Evolutionary conservation across 2,888 invertebrate species (phyloP).

Genomic region (Monoplex corrugatus): DNA sequence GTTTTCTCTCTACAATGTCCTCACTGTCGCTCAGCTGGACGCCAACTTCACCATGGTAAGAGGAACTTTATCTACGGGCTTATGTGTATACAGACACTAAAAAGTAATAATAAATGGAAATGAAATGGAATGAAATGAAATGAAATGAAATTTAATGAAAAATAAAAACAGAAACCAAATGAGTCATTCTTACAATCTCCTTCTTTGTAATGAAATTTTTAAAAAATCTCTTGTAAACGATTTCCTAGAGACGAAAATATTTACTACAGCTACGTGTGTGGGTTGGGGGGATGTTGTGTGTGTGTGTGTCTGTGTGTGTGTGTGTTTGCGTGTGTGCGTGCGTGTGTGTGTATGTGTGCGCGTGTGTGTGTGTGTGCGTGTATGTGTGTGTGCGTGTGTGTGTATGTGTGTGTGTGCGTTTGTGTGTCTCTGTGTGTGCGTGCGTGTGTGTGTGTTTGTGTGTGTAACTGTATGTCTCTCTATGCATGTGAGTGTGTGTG

Average conservation of each 20-base stretch:
- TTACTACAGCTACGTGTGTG: no score
- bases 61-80: no score
- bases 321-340: not conserved
- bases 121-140: no score
- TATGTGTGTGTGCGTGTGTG: not conserved
- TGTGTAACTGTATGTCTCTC: not conserved
- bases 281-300: not conserved
- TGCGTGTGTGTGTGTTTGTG: slow-evolving; percentile 10
- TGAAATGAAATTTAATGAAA: no score
- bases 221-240: no score
- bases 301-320: not conserved
- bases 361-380: not conserved
- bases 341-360: not conserved
- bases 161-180: no score
- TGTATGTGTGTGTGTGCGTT: not conserved
- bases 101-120: no score
- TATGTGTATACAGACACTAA: no score
- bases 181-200: no score
- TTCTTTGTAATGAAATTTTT: no score
- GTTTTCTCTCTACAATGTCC: slow-evolving; percentile 65
- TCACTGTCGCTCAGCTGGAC: slow-evolving; percentile 63
- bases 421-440: slow-evolving; percentile 4
- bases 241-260: no score
- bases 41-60: slow-evolving; percentile 69
- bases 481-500: not conserved